Evolutionary conservation across 2,113 vertebrate genomes (phyloP), one percentile per base, ranked within the genome.

Genomic region (Phyllostomus discolor): DNA sequence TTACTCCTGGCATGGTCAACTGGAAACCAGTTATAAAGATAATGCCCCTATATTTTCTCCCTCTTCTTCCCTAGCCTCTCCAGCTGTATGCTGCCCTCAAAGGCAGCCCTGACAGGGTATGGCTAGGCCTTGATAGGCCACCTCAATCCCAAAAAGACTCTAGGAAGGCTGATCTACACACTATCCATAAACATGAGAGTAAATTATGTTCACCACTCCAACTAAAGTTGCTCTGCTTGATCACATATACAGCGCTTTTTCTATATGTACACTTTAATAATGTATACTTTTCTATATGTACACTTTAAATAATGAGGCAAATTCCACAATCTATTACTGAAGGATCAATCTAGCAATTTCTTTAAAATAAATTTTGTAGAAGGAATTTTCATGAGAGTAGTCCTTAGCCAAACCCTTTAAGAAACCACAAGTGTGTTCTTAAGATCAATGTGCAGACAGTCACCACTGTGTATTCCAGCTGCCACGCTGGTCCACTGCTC

Each of bases 301-400:
- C 14, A 57, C 26, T 85, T 90, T n/a, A 95, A 80, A 91, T 24
- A 41, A 1, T 50, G 11, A 92, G 67, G 46, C 35, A 81, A 48
- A 85, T 75, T 66, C 59, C 38, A 33, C 38, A 76, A 26, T 59
- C 5, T 67, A 20, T 20, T 87, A 11, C 11, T 20, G 10, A 91
- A 95, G 72, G 52, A 81, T 26, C 26, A 35, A 88, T 81, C 72
- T 17, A 81, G 54, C 7, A 33, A 41, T 50, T 79, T 72, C 78
- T 94, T 62, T 52, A 73, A 93, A 87, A 84, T 67, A 80, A 33
- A 93, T 91, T 88, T 88, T 93, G 5, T 54, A 76, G 43, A 67
- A 16, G 5, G 20, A 76, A 92, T 67, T 70, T 85, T 57, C 24
- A 72, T 80, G 33, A 76, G 57, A 33, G n/a, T 28, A 91, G 31